These are phyloP conservation scores for Bathynomus jamesi DNA, from an alignment of 1,140 invertebrate species.

Conservation along the genomic window DNA sequence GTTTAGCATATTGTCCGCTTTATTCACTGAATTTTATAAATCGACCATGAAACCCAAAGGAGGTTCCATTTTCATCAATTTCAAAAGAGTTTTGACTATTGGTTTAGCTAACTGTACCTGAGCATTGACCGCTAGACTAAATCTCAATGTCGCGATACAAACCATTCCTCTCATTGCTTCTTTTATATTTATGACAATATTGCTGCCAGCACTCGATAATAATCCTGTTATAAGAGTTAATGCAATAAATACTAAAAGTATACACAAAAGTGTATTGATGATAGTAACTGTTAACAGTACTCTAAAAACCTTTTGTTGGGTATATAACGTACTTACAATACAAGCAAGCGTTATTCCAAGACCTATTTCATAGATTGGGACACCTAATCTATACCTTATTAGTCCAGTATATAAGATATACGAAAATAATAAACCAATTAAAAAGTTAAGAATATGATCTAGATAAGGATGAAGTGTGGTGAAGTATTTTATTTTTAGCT, in stretches of 20 bases:
- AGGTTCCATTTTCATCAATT: constrained; percentile 4
- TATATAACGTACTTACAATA: background rate
- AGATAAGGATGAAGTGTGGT: background rate
- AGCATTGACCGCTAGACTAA: constrained; percentile 4
- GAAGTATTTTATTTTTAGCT: constrained; percentile 1
- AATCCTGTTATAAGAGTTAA: constrained; percentile 2
- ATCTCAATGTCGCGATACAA: constrained; percentile 2
- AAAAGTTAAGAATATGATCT: constrained; percentile 1
- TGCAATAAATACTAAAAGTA: background rate
- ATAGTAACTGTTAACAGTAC: background rate
- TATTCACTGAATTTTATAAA: constrained; percentile 5
- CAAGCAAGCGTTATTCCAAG: background rate
- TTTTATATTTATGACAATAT: background rate
- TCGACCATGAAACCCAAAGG: background rate
- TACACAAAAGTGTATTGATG: background rate
- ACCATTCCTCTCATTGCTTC: background rate
- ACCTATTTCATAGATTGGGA: constrained; percentile 9
- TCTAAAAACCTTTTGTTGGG: background rate
- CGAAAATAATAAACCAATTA: background rate
- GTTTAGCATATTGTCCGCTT: background rate
- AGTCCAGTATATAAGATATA: background rate
- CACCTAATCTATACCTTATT: background rate
- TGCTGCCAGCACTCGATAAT: background rate
- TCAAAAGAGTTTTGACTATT: constrained; percentile 3
- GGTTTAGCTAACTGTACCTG: constrained; percentile 8